Base-by-base conservation (phyloP, 2,113 vertebrate species). In the Erinaceus europaeus region DNA sequence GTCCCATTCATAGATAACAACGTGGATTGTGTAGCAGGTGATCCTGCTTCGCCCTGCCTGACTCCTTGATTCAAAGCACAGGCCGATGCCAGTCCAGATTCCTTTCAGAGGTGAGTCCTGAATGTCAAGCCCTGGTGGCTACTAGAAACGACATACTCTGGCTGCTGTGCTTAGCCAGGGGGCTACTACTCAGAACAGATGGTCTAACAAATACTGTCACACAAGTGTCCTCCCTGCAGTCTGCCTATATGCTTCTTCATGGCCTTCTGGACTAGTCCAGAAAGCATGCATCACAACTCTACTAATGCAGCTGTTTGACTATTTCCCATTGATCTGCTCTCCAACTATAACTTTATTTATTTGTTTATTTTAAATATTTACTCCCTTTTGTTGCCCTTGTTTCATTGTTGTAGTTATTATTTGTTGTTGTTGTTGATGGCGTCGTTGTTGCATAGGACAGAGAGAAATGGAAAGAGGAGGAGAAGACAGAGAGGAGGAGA, bases 161-260 rank as follows among this genome's bases (percentile, higher is more conserved):
- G 17, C 38, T 9, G 67, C 61, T 34, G 46, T 59, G 46, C 52
- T 42, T 9, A 20, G 59, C 59, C 2, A 5, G 18, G 11, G 25
- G 25, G 53, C 79, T 64, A 15, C 23, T 29, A 13, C 48, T 89
- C 32, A 20, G 17, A 50, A 89, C 68, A 93, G 80, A 52, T 84
- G 81, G 64, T 14, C n/a, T 77, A 81, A 69, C 90, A 94, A 67
- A 73, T 74, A 77, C 68, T 86, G 1, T 40, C 86, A 32, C 61
- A 62, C 87, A 80, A 57, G 32, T 77, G 77, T 80, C 88, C 77
- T 84, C 61, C 34, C 2, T 44, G 61, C 65, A 65, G 10, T 18
- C 14, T 44, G 62, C 44, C 67, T 76, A 44, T 32, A 5, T 6
- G 21, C 52, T 64, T 14, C 18, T 75, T 71, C 34, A 2, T 12